Conservation (phyloP, 2,113 vertebrate genomes). For the Sus scrofa region T2T-Sscrofa CM000815.6:86230501-86231000, state of each 20-base stretch:
- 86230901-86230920: no score
- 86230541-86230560: constrained; percentile 5
- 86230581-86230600: neutral
- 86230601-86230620: neutral
- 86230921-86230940: no score
- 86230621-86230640: neutral
- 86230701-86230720: neutral
- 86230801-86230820: no score
- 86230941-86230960: no score
- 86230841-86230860: no score
- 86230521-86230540: neutral
- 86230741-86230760: constrained; percentile 20
- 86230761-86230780: neutral
- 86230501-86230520: neutral
- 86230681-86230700: neutral
- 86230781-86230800: no score
- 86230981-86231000: no score
- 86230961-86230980: no score
- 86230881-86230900: no score
- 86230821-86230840: no score
- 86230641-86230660: neutral
- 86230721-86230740: neutral
- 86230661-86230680: neutral
- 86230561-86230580: neutral
- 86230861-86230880: no score